A percentile compares a stretch with the other conserved stretches of the same genome.
Evolutionary conservation across 2,113 vertebrate genomes (phyloP).

Genomic region (Thamnophis sirtalis): DNA sequence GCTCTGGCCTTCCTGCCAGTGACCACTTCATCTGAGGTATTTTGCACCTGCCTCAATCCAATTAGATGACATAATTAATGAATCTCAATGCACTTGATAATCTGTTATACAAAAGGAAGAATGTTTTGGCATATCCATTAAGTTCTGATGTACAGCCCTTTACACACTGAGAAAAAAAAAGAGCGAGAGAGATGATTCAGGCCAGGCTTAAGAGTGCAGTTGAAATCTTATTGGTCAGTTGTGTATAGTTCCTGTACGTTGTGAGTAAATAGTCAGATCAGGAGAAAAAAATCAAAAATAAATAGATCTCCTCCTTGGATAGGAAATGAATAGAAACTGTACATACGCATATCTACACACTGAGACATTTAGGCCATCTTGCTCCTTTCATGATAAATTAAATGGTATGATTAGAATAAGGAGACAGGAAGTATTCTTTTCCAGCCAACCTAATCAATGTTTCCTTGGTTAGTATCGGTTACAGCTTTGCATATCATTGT

Average conservation of each 20-base stretch:
- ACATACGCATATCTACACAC: not conserved
- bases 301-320: slow-evolving; percentile 10
- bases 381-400: slow-evolving; percentile 71
- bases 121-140: slow-evolving; percentile 82
- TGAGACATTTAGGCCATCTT: slow-evolving; percentile 55
- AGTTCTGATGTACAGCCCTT: slow-evolving; percentile 75
- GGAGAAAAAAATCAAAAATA: slow-evolving; percentile 26
- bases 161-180: slow-evolving; percentile 40
- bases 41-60: slow-evolving; percentile 93
- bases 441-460: slow-evolving; percentile 71
- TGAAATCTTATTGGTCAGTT: slow-evolving; percentile 34
- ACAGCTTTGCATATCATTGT: slow-evolving; percentile 71
- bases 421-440: slow-evolving; percentile 72
- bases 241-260: not conserved
- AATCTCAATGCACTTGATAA: slow-evolving; percentile 83
- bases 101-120: slow-evolving; percentile 82
- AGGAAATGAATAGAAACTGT: slow-evolving; percentile 17
- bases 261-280: slow-evolving; percentile 21
- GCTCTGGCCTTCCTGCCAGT: slow-evolving; percentile 85
- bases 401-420: slow-evolving; percentile 71
- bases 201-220: not conserved
- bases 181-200: slow-evolving; percentile 14
- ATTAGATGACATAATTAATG: slow-evolving; percentile 99
- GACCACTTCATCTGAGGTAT: slow-evolving; percentile 93
- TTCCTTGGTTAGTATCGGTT: slow-evolving; percentile 69